phyloP scores from a whole-genome alignment of 2,888 invertebrate species.

The Epirrhoe alternata region DNA sequence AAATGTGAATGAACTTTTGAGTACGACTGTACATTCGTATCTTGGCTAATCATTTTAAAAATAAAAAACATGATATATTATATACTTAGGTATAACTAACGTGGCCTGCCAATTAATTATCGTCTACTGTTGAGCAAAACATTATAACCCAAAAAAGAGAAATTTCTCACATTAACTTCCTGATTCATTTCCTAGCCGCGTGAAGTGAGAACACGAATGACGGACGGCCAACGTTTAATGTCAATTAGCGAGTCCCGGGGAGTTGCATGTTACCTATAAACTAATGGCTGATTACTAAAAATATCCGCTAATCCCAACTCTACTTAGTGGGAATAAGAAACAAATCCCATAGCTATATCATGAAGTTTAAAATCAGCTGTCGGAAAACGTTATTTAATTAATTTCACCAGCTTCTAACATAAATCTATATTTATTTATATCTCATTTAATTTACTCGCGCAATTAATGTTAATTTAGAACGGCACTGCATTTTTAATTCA shows the following conservation, averaged over 20 bases:
- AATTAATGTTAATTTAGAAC: constrained; percentile 20
- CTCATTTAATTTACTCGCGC: constrained; percentile 6
- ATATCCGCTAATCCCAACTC: constrained; percentile 46
- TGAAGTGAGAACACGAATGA: constrained; percentile 68
- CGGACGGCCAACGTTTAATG: constrained; percentile 72
- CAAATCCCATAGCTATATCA: constrained; percentile 6
- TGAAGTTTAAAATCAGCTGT: constrained; percentile 18
- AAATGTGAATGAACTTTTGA: neutral
- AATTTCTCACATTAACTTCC: constrained; percentile 35
- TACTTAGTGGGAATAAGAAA: constrained; percentile 40
- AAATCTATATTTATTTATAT: constrained; percentile 27
- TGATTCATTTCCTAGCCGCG: constrained; percentile 59
- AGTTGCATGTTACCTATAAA: constrained; percentile 61
- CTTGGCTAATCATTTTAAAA: neutral
- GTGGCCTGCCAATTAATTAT: constrained; percentile 1
- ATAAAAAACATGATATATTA: neutral
- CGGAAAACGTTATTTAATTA: constrained; percentile 25
- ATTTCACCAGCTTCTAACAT: constrained; percentile 11
- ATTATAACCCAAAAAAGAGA: constrained; percentile 30
- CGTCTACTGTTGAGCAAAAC: constrained; percentile 25
- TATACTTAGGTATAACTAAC: neutral
- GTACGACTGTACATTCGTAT: neutral
- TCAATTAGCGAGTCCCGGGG: constrained; percentile 71
- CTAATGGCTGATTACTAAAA: constrained; percentile 49
- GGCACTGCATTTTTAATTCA: constrained; percentile 14